A percentile compares a stretch with the other conserved stretches of the same genome.
phyloP scores from a whole-genome alignment of 2,888 invertebrate species.

The Sialis lutaria region DNA sequence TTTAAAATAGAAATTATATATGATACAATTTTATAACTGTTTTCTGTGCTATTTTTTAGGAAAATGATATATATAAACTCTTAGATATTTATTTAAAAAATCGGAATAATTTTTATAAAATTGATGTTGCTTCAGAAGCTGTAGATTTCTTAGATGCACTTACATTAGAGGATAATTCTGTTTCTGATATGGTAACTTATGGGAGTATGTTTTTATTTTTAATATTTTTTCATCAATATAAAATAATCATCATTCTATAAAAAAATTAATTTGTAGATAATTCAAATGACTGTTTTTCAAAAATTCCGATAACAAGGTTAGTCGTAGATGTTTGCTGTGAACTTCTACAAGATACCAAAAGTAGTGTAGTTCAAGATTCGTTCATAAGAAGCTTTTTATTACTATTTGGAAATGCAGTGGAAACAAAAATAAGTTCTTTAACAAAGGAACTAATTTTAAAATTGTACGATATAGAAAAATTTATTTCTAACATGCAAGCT shows the following conservation, averaged over 20 bases:
- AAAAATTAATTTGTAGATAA: conserved; percentile 23
- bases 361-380: conserved; percentile 28
- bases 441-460: conserved; percentile 1
- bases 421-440: conserved; percentile 14
- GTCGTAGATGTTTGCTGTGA: conserved; percentile 29
- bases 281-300: conserved; percentile 29
- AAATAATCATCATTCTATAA: not conserved
- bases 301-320: conserved; percentile 27
- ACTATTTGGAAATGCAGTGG: conserved; percentile 24
- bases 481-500: not conserved
- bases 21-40: not conserved
- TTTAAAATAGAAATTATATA: conserved; percentile 14
- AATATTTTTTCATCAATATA: not conserved
- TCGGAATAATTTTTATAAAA: conserved; percentile 36
- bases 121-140: conserved; percentile 41
- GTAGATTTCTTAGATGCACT: conserved; percentile 34
- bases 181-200: conserved; percentile 5
- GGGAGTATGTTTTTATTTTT: conserved; percentile 11
- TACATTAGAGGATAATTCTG: conserved; percentile 4
- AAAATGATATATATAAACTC: conserved; percentile 23
- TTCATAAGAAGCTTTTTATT: conserved; percentile 28
- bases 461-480: conserved; percentile 2
- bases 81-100: conserved; percentile 33
- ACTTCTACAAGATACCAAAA: conserved; percentile 26
- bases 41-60: conserved; percentile 19